Base-by-base conservation (phyloP, 2,888 invertebrate genomes). In the Pseudococcus longispinus region DNA sequence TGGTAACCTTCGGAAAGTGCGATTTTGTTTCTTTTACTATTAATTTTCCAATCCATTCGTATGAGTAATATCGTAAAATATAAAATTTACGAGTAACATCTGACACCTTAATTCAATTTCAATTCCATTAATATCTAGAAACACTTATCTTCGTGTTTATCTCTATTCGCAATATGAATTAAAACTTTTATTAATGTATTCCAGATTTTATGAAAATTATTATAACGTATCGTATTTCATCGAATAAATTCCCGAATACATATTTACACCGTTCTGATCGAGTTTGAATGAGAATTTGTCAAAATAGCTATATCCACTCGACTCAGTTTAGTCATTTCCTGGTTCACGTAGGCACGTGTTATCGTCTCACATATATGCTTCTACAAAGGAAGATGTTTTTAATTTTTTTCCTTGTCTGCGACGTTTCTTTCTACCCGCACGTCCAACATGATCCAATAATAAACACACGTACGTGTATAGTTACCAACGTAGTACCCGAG, bases 331-430 rank as follows among this genome's bases (percentile, higher is more conserved):
- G 77, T 80, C 77, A 42, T 42, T 80, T 80, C 77, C 77, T 80
- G 37, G 42, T 80, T 37, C 77, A 80, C 37, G 77, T 8, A 42
- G 20, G 42, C 77, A 80, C 77, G 77, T 80, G 77, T 42, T 23
- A 42, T 80, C 42, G 77, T 80, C n/a, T 80, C 15, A 80, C 9
- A 80, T 42, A 80, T 80, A 42, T 42, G 42, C 42, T 42, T 42
- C 23, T 20, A 80, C 37, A 80, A 80, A 80, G 77, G 77, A 80
- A 80, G 77, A 80, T 80, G 77, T 80, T 80, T 80, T 80, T 80
- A 80, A 80, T 80, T 77, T 77, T 70, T 74, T 42, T 23, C 37
- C 37, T 74, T 37, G 18, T 74, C 37, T 74, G 13, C 26, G 65
- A 8, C n/a, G 51, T 65, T n/a, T 37, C 37, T 70, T 11, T 42